A percentile compares a stretch with the other conserved stretches of the same genome.
Evolutionary conservation across 2,113 vertebrate species (phyloP).

Genomic region (Corythornis cristatus): DNA sequence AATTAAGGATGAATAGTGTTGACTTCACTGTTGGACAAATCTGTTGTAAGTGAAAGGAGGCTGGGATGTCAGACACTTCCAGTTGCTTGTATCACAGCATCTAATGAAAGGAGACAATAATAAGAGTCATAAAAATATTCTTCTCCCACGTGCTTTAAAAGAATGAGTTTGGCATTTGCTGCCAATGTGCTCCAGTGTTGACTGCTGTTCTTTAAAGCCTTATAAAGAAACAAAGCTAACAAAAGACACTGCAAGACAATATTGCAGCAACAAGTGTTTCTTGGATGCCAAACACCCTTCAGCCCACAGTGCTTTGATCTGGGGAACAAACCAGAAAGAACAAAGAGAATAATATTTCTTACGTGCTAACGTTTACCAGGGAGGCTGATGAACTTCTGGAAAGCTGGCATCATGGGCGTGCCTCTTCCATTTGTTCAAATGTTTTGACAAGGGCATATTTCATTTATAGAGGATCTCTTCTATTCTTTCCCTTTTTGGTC

Average conservation of each 20-base stretch:
- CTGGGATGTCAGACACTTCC: background rate
- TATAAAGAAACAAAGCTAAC: slow-evolving; percentile 70
- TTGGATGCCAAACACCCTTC: slow-evolving; percentile 57
- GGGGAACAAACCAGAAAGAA: slow-evolving; percentile 53
- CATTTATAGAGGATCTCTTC: slow-evolving; percentile 64
- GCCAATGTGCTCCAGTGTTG: slow-evolving; percentile 49
- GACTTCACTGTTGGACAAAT: slow-evolving; percentile 14
- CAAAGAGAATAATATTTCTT: slow-evolving; percentile 64
- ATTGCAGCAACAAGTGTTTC: slow-evolving; percentile 34
- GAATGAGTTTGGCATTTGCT: background rate
- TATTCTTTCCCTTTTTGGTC: slow-evolving; percentile 49
- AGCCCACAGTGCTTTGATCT: slow-evolving; percentile 59
- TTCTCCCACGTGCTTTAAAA: background rate
- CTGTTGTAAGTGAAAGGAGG: slow-evolving; percentile 9
- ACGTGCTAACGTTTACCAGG: slow-evolving; percentile 50
- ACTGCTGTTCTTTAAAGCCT: slow-evolving; percentile 56
- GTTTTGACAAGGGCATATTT: slow-evolving; percentile 68
- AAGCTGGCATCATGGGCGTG: slow-evolving; percentile 57
- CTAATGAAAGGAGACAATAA: slow-evolving; percentile 11
- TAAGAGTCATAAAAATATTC: slow-evolving; percentile 12
- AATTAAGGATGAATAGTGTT: background rate
- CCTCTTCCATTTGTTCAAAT: slow-evolving; percentile 66
- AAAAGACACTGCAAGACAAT: slow-evolving; percentile 40
- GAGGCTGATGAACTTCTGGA: slow-evolving; percentile 71
- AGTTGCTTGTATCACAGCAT: slow-evolving; percentile 31